phyloP scores from a whole-genome alignment of 2,888 invertebrate species.

The Dynastes maya region DNA sequence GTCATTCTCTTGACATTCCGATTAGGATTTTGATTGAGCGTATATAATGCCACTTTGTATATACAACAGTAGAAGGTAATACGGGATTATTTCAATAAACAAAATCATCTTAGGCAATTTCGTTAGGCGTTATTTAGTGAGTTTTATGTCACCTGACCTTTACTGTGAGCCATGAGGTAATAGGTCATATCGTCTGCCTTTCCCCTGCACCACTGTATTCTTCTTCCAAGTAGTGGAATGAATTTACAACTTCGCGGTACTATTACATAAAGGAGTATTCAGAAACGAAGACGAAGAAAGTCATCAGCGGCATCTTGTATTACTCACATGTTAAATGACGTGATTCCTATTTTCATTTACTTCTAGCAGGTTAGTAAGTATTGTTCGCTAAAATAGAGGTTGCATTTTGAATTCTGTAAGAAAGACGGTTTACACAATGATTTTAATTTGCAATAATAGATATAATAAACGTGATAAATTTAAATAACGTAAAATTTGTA shows the following conservation, averaged over 20 bases:
- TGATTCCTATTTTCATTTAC: too few relatives aligned
- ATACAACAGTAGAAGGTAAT: neutral
- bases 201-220: slow-evolving; percentile 53
- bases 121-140: slow-evolving; percentile 50
- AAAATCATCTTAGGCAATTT: slow-evolving; percentile 23
- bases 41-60: neutral
- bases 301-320: neutral
- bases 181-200: slow-evolving; percentile 61
- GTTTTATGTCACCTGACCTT: slow-evolving; percentile 59
- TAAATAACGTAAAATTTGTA: too few relatives aligned
- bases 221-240: slow-evolving; percentile 35
- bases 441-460: too few relatives aligned
- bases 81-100: slow-evolving; percentile 25
- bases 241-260: slow-evolving; percentile 36
- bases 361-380: too few relatives aligned
- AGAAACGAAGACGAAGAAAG: slow-evolving; percentile 1
- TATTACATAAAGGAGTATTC: slow-evolving; percentile 21
- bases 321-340: too few relatives aligned
- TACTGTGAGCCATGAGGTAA: slow-evolving; percentile 57
- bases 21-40: neutral
- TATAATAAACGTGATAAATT: too few relatives aligned
- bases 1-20: slow-evolving; percentile 6
- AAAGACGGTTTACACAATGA: too few relatives aligned
- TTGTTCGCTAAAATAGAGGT: too few relatives aligned
- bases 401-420: too few relatives aligned